Evolutionary conservation across 2,797 vertebrate species (phyloP).

Genomic region (Syncerus caffer): DNA sequence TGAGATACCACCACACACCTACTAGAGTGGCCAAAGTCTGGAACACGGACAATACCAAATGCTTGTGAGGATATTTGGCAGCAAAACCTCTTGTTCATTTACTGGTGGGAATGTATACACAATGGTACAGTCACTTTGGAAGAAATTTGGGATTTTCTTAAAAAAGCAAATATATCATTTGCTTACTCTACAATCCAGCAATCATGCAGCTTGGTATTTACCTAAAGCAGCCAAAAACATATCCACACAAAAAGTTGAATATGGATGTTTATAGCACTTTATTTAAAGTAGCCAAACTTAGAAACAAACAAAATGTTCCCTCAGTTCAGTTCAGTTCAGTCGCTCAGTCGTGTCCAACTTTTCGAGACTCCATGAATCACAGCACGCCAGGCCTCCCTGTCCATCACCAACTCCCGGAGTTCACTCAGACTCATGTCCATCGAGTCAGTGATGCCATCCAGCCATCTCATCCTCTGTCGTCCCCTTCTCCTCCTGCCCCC

Average conservation of each 20-base stretch:
- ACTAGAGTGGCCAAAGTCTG: background rate
- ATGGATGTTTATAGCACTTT: background rate
- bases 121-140: background rate
- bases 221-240: background rate
- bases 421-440: no score
- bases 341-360: accelerated
- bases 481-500: no score
- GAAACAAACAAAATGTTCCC: background rate
- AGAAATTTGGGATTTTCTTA: background rate
- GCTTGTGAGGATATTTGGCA: background rate
- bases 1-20: background rate
- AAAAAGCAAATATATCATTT: background rate
- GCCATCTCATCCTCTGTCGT: no score
- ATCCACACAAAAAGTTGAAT: background rate
- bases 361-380: no score
- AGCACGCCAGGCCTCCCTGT: no score
- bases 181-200: background rate
- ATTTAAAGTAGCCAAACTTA: background rate
- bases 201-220: background rate
- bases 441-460: no score
- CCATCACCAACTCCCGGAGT: no score
- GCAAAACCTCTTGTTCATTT: background rate
- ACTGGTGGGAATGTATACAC: background rate
- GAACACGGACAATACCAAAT: background rate
- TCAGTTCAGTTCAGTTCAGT: no score